Evolutionary conservation across 2,113 vertebrate genomes (phyloP), one percentile per base, ranked within the genome.

Genomic region (Pteropus alecto): DNA sequence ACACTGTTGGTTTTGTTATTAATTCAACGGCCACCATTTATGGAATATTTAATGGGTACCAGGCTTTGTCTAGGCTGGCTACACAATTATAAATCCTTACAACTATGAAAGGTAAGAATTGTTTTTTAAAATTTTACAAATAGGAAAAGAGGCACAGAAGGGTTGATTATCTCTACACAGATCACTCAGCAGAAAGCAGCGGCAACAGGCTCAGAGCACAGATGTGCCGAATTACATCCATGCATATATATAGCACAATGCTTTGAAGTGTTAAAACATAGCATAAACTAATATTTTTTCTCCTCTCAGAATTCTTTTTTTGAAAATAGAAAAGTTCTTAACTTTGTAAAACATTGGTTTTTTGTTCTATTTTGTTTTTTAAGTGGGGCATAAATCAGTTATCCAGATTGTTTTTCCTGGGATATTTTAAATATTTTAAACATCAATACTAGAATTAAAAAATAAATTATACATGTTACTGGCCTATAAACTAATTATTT

Each of bases 391-490:
- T 30, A 61, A 82, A 35, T 61, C 11, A 38, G n/a, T 76, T 54
- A 83, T 16, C 41, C 63, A 58, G 38, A 51, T 46, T 43, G 13
- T 60, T 77, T 79, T 74, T 79, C 30, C 38, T 77, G 41, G 73
- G 41, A 86, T 11, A 43, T 71, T 58, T 90, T 58, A 76, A 90
- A 74, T 38, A 89, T 35, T 90, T 82, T 63, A 91, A 93, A 67
- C 13, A 86, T 61, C 19, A 21, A 67, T 4, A 86, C 18, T 61
- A 94, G 10, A 78, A 68, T 93, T 51, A 51, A 21, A 61, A 90
- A 60, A 63, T 18, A 71, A 87, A 74, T 35, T 38, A 43, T 74
- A 15, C 18, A 61, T 13, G 26, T 43, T 48, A 1, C 67, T 89
- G 63, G 16, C 46, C 51, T 54, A 7, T 41, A 67, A 14, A 15